phyloP scores from a whole-genome alignment of 2,888 invertebrate species.

The Strigamia crassipes region DNA sequence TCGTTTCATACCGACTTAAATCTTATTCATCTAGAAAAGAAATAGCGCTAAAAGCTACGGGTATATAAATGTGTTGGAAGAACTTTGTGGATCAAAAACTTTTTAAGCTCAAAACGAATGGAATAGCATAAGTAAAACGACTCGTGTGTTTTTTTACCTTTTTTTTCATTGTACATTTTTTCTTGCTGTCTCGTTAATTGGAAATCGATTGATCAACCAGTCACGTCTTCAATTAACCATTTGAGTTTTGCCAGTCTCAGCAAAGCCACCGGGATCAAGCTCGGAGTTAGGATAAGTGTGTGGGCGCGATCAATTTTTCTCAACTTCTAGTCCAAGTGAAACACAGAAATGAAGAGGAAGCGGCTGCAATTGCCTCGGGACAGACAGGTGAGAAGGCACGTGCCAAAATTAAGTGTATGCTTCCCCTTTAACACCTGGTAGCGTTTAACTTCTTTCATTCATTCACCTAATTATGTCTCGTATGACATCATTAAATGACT shows the following conservation, averaged over 20 bases:
- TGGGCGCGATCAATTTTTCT: conserved; percentile 18
- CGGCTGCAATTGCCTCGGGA: conserved; percentile 20
- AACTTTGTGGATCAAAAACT: background rate
- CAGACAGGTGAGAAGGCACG: conserved; percentile 24
- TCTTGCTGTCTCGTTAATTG: conserved; percentile 3
- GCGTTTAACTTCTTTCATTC: conserved; percentile 28
- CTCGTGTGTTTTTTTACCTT: background rate
- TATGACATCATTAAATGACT: conserved; percentile 10
- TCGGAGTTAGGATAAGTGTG: conserved; percentile 13
- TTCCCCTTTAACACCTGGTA: conserved; percentile 30
- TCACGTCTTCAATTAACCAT: background rate
- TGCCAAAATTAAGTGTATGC: conserved; percentile 26
- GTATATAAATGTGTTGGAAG: background rate
- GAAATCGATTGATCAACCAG: conserved; percentile 15
- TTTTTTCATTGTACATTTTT: background rate
- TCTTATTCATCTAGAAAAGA: conserved; percentile 10
- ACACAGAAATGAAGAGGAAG: conserved; percentile 14
- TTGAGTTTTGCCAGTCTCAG: conserved; percentile 30
- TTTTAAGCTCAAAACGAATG: background rate
- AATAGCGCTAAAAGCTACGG: background rate
- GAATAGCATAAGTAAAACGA: background rate
- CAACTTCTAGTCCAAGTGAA: background rate
- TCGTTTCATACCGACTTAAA: background rate
- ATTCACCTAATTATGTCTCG: conserved; percentile 7
- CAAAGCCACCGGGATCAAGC: conserved; percentile 27